These are phyloP conservation scores for Epistrophella euchroma DNA, from an alignment of 2,888 invertebrate species.

Conservation along the genomic window DNA sequence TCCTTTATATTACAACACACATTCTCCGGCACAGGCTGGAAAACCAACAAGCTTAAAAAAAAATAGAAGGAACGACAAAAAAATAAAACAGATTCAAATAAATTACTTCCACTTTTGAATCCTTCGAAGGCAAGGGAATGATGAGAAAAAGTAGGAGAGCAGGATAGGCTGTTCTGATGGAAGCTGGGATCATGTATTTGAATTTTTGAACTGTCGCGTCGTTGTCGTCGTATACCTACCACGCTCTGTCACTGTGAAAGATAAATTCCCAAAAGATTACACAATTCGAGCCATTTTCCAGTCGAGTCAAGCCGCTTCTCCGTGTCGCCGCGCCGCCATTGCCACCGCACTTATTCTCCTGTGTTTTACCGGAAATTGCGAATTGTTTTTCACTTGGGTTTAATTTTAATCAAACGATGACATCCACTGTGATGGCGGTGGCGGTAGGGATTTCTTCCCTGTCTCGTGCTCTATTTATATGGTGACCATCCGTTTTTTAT, in stretches of 20 bases:
- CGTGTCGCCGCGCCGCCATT: background rate
- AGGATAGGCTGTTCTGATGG: background rate
- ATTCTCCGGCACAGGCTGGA: background rate
- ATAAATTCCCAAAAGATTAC: conserved; percentile 61
- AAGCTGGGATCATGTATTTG: conserved; percentile 17
- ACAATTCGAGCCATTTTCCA: conserved; percentile 31
- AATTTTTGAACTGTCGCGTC: conserved; percentile 23
- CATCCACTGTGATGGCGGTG: background rate
- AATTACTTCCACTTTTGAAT: conserved; percentile 52
- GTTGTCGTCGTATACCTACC: background rate
- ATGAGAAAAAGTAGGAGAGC: background rate
- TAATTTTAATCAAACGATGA: conserved; percentile 68
- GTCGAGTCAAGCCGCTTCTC: background rate
- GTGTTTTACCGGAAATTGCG: conserved; percentile 53
- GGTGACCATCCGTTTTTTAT: background rate
- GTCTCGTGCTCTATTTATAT: background rate
- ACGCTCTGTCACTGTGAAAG: conserved; percentile 48
- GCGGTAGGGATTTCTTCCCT: background rate
- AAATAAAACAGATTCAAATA: conserved; percentile 32
- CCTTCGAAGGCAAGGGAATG: conserved; percentile 21
- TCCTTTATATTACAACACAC: conserved; percentile 39
- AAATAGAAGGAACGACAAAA: background rate
- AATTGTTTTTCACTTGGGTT: conserved; percentile 69
- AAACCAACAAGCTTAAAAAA: background rate
- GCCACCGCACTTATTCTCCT: background rate